These are phyloP conservation scores for Mesorhabditis spiculigera DNA, from an alignment of 2,888 invertebrate species.

Conservation along the genomic window DNA sequence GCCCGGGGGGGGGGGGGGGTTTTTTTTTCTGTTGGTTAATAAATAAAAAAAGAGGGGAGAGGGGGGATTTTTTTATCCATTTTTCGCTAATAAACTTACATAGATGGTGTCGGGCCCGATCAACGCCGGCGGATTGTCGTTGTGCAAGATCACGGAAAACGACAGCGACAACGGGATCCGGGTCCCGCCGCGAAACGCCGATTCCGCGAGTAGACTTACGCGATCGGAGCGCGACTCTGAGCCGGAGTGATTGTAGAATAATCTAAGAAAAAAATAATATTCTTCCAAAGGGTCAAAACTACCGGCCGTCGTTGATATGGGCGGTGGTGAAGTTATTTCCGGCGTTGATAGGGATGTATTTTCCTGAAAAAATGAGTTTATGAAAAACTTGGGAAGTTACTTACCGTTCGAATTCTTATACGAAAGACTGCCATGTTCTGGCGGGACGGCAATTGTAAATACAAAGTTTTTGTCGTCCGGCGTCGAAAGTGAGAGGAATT, in stretches of 20 bases:
- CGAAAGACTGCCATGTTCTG: slow-evolving; percentile 38
- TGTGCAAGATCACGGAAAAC: slow-evolving; percentile 76
- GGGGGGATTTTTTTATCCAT: too few species aligned
- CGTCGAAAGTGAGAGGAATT: slow-evolving; percentile 39
- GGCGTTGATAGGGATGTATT: not conserved
- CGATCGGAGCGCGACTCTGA: slow-evolving; percentile 48
- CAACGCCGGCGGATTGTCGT: slow-evolving; percentile 71
- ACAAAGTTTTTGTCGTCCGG: slow-evolving; percentile 51
- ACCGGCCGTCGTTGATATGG: slow-evolving; percentile 24
- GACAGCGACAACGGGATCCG: slow-evolving; percentile 50
- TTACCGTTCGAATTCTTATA: slow-evolving; percentile 14
- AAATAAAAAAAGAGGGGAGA: too few species aligned
- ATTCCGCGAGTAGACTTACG: slow-evolving; percentile 45
- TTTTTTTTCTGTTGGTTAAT: too few species aligned
- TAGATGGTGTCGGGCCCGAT: slow-evolving; percentile 14
- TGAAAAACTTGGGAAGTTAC: not conserved
- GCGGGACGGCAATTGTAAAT: slow-evolving; percentile 44
- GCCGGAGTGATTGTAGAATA: slow-evolving; percentile 58
- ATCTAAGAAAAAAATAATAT: slow-evolving; percentile 19
- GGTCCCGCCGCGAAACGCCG: slow-evolving; percentile 20
- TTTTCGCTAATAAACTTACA: slow-evolving; percentile 6
- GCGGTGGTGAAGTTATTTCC: slow-evolving; percentile 29
- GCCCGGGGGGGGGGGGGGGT: too few species aligned
- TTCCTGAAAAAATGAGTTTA: too few species aligned
- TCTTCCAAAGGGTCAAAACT: too few species aligned